Evolutionary conservation across 2,888 invertebrate genomes (phyloP).

Genomic region (Catocala sponsa): DNA sequence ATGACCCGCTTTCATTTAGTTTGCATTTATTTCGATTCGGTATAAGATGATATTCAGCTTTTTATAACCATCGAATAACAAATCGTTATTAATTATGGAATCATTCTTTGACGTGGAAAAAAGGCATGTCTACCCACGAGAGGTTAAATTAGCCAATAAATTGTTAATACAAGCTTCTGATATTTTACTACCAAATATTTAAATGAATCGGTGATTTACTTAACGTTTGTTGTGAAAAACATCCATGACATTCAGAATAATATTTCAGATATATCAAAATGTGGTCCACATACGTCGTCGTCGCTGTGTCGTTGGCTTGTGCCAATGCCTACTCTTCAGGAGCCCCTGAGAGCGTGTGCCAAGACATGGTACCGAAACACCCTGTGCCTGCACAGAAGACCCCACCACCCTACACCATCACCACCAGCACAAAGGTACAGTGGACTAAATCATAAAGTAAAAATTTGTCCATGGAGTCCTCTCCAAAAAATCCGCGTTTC

Average conservation of each 20-base stretch:
- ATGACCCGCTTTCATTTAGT: constrained; percentile 72
- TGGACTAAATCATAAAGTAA: constrained; percentile 43
- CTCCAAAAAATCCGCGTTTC: too few species aligned
- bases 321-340: constrained; percentile 88
- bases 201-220: too few species aligned
- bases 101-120: background rate
- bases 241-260: constrained; percentile 5
- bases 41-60: constrained; percentile 31
- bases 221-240: background rate
- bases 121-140: too few species aligned
- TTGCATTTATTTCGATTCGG: constrained; percentile 55
- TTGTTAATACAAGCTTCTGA: too few species aligned
- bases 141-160: too few species aligned
- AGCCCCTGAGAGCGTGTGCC: constrained; percentile 89
- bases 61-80: constrained; percentile 15
- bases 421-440: constrained; percentile 75
- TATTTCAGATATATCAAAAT: constrained; percentile 56
- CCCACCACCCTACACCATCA: constrained; percentile 88
- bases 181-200: too few species aligned
- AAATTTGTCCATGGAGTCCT: too few species aligned
- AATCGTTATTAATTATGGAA: constrained; percentile 31
- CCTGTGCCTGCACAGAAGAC: constrained; percentile 87
- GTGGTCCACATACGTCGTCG: constrained; percentile 63
- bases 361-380: constrained; percentile 91
- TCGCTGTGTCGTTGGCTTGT: constrained; percentile 66